Base-by-base conservation (phyloP, 2,888 invertebrate species). In the Myopa testacea region DNA sequence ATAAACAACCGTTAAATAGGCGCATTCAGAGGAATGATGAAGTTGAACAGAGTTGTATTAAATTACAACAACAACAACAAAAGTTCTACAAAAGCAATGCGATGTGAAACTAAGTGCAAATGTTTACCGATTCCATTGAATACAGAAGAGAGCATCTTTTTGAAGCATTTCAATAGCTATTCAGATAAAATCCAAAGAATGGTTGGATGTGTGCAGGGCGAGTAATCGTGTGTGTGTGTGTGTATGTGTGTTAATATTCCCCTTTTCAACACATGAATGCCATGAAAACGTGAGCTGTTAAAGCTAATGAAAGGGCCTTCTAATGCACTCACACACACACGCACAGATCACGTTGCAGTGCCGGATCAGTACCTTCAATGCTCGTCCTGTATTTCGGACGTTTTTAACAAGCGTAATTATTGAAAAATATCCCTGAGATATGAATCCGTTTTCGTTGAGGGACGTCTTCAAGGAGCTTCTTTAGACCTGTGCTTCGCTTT, bases 301-400 rank as follows among this genome's bases (percentile, higher is more conserved):
- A 75, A 65, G 75, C 67, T 75, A 65, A 75, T 75, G 65, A 75
- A 75, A 75, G 75, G n/a, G 34, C 65, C 65, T 62, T 65, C 63
- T 55, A 75, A 65, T 52, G 45, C 55, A 58, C 12, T 8, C 6
- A 26, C 26, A 26, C 26, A 26, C 26, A 26, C 26, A 26, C 26
- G 26, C 26, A 26, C 26, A 26, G 26, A 26, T 26, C 26, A 26
- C 26, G 26, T 26, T 1, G 2, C 26, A 26, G 26, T 26, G 26
- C 1, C 26, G 26, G 26, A 26, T n/a, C n/a, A n/a, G 2, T 26
- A 26, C 26, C 1, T 26, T 26, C 26, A 26, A 26, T 26, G 26
- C 26, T 26, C 26, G 26, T 26, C 26, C 26, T 26, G 26, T 2
- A 26, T 26, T 26, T 26, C 26, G 45, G 45, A 45, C 6, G 45